Base-by-base conservation (phyloP, 2,888 invertebrate genomes). In the Toxonevra muliebris region DNA sequence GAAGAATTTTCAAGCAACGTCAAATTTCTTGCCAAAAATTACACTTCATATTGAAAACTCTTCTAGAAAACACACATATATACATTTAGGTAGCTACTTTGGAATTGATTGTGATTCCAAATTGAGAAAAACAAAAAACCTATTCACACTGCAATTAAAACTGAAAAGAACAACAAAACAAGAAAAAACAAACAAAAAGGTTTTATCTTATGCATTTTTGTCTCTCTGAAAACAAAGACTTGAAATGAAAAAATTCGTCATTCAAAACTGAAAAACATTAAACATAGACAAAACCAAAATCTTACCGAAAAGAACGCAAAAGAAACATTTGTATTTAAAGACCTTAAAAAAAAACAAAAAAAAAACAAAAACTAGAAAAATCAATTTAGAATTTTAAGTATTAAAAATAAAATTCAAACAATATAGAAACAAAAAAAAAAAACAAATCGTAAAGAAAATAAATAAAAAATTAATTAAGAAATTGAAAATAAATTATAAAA, bases 71-170 rank as follows among this genome's bases (percentile, higher is more conserved):
- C 30, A 30, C 30, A 30, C 30, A 7, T 30, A 30, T 30, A 30
- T 7, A 2, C 7, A 30, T 30, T 2, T 4, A 30, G 30, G 30
- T 30, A 30, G 7, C 30, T 30, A 30, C 30, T 30, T 30, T 30
- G 30, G 30, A 30, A 30, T 30, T 30, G 30, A 30, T 30, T 30
- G 7, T 30, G 30, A 30, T 30, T 30, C 30, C 30, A 30, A 30
- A 30, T 4, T 30, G 7, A 30, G 30, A 30, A 30, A n/a, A 30
- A 30, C 70, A 60, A 19, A 52, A 1, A 54, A 65, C 67, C 67
- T 71, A 71, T 72, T 70, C 73, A 73, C 50, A 73, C 75, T 69
- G 69, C 76, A 76, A 75, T 75, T 72, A 76, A 76, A 73, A 76
- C 69, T 75, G 70, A 73, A 71, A 72, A 71, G 68, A 61, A 53